Evolutionary conservation across 1,140 invertebrate species (phyloP).

Genomic region (Meloidogyne floridensis): DNA sequence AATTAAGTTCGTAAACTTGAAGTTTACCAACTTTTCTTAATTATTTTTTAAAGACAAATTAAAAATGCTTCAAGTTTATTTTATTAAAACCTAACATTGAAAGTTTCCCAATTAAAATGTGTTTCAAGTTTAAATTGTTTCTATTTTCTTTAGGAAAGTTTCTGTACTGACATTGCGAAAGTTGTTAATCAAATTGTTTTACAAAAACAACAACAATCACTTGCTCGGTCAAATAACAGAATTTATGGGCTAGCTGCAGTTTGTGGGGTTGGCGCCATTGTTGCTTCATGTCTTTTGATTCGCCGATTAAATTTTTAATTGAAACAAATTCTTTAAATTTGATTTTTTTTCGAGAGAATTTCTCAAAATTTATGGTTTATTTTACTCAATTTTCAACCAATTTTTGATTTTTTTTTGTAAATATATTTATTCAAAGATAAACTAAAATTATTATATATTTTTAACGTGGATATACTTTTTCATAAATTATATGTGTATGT

Average conservation of each 20-base stretch:
- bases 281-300: neutral
- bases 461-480: constrained; percentile 61
- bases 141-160: neutral
- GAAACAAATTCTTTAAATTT: neutral
- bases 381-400: neutral
- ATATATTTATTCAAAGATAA: neutral
- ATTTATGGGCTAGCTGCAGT: neutral
- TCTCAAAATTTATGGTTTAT: neutral
- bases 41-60: no score
- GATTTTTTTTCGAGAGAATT: no score
- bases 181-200: neutral
- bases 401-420: neutral
- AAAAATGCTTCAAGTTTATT: no score
- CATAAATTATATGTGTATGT: constrained; percentile 62
- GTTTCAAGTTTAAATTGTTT: neutral
- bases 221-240: neutral
- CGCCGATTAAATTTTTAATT: neutral
- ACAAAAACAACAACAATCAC: neutral
- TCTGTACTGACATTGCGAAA: neutral
- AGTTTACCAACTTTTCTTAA: no score
- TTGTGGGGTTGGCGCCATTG: neutral
- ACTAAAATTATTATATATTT: neutral
- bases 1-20: no score
- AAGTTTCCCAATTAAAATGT: no score
- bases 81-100: no score